phyloP scores from a whole-genome alignment of 2,888 invertebrate species.

The Noctua comes region DNA sequence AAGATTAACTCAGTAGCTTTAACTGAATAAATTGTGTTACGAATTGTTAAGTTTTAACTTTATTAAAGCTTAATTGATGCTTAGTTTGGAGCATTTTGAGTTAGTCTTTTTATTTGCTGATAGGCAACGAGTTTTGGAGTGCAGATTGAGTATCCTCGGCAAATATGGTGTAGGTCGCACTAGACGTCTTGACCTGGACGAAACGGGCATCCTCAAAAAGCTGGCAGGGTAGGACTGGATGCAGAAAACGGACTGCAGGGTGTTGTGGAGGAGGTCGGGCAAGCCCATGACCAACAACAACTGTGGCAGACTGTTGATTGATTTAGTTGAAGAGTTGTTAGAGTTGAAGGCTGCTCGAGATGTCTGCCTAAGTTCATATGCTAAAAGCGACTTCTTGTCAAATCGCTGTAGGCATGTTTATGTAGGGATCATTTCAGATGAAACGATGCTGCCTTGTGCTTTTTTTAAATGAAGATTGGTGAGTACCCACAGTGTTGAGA shows the following conservation, averaged over 20 bases:
- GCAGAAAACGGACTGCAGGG: background rate
- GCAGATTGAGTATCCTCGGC: background rate
- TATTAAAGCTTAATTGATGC: conserved; percentile 52
- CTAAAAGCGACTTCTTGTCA: background rate
- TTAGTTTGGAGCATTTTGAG: conserved; percentile 30
- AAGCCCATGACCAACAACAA: background rate
- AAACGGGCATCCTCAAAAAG: background rate
- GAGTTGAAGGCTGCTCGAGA: background rate
- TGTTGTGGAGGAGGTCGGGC: background rate
- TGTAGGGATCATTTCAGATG: background rate
- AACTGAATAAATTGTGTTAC: conserved; percentile 55
- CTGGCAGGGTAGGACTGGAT: background rate
- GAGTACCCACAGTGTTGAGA: background rate
- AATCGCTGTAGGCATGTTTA: background rate
- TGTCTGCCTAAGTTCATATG: background rate
- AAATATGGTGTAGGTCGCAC: background rate
- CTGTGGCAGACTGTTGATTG: background rate
- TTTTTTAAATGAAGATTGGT: background rate
- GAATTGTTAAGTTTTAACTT: conserved; percentile 62
- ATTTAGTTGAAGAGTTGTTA: background rate
- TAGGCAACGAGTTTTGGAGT: background rate
- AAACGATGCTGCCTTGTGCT: background rate
- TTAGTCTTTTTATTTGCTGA: background rate
- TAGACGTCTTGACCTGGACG: background rate
- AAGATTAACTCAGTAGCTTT: conserved; percentile 60